Conservation (phyloP, 2,113 vertebrate genomes). For the Rhagologus leucostigma region DNA sequence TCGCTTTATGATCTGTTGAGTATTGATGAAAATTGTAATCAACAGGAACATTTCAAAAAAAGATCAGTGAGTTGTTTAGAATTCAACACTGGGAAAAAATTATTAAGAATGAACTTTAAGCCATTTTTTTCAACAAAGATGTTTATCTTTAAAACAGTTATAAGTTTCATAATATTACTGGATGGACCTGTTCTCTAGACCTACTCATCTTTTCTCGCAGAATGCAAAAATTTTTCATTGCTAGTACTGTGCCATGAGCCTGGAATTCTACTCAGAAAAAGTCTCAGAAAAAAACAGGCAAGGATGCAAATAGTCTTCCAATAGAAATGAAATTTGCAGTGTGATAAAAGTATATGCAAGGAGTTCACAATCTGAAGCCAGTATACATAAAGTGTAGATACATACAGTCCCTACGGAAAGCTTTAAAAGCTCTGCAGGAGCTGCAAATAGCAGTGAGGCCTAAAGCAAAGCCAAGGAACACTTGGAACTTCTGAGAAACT, state of each 20-base stretch:
- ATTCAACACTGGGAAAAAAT: not conserved
- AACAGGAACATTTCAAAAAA: not conserved
- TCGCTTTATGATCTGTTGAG: not conserved
- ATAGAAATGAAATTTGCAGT: not conserved
- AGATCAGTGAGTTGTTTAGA: not conserved
- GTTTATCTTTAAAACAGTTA: not conserved
- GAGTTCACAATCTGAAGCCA: not conserved
- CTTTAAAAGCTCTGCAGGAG: not conserved
- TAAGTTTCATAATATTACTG: not conserved
- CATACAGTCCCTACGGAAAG: not conserved
- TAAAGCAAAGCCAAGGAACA: conserved; percentile 45
- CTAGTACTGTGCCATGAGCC: not conserved
- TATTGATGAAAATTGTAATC: not conserved
- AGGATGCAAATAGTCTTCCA: not conserved
- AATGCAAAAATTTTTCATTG: not conserved
- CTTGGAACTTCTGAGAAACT: conserved; percentile 39
- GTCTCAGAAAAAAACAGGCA: not conserved
- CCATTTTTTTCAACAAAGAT: not conserved
- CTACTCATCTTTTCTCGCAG: not conserved
- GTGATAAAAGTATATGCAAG: not conserved
- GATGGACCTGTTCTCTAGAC: not conserved
- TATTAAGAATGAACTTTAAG: not conserved
- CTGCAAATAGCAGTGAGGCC: not conserved
- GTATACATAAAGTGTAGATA: not conserved
- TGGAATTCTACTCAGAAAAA: not conserved